phyloP scores from a whole-genome alignment of 2,888 invertebrate species.

The Diachrysia chrysitis region DNA sequence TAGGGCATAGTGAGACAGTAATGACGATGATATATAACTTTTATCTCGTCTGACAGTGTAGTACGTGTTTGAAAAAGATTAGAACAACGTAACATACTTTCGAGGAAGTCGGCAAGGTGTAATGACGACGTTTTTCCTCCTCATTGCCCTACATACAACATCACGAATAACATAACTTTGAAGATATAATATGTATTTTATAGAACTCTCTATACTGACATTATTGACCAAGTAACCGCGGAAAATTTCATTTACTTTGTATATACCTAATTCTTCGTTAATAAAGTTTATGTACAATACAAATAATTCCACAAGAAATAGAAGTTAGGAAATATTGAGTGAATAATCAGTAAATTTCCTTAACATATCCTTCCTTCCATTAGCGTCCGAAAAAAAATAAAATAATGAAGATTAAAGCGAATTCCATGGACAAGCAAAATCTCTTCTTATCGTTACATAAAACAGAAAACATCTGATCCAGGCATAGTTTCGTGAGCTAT shows the following conservation, averaged over 20 bases:
- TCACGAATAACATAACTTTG: neutral
- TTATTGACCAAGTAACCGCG: no score
- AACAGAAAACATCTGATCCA: constrained; percentile 35
- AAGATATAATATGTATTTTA: neutral
- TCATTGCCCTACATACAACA: neutral
- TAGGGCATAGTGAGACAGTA: constrained; percentile 71
- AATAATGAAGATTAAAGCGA: neutral
- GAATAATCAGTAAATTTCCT: neutral
- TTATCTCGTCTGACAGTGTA: constrained; percentile 71
- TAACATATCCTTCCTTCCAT: neutral
- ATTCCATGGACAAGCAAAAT: constrained; percentile 3
- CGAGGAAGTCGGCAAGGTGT: constrained; percentile 20
- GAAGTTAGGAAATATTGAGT: neutral
- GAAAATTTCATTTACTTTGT: no score
- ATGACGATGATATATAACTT: constrained; percentile 63
- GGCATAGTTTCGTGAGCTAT: constrained; percentile 38
- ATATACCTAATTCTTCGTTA: no score
- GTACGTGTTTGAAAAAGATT: constrained; percentile 51
- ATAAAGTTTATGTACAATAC: neutral
- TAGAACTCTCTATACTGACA: neutral
- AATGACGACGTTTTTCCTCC: constrained; percentile 8
- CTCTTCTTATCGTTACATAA: constrained; percentile 16
- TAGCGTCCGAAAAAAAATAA: neutral
- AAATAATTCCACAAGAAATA: neutral
- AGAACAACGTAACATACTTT: constrained; percentile 39